Evolutionary conservation across 1,140 invertebrate genomes (phyloP).

Genomic region (Hyles euphorbiae): DNA sequence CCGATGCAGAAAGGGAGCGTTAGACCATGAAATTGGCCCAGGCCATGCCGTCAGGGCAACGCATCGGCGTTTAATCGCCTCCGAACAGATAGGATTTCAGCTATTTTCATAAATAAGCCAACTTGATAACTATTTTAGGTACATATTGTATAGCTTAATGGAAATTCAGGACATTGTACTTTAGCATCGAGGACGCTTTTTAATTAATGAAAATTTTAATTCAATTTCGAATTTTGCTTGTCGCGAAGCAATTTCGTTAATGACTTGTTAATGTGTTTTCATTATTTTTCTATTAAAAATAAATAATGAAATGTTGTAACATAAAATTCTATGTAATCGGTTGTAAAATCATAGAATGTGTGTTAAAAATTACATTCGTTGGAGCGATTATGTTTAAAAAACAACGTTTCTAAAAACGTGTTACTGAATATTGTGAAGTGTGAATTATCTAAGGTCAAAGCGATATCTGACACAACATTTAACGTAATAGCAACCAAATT

Average conservation of each 20-base stretch:
- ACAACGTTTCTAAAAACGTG: not conserved
- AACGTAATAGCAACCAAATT: constrained; percentile 39
- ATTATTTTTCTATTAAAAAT: no score
- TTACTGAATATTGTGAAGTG: not conserved
- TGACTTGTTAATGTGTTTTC: no score
- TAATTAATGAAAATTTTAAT: constrained; percentile 5
- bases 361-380: no score
- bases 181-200: not conserved
- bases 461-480: constrained; percentile 26
- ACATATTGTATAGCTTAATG: constrained; percentile 7
- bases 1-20: constrained; percentile 52
- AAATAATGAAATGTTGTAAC: no score
- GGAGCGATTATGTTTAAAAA: no score
- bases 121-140: constrained; percentile 16
- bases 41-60: constrained; percentile 43
- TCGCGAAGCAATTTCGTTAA: no score
- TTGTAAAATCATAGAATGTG: no score
- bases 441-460: constrained; percentile 17
- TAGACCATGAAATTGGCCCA: constrained; percentile 70
- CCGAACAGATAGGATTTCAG: constrained; percentile 44
- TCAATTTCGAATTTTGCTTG: not conserved
- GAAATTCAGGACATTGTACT: not conserved
- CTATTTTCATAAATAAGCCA: constrained; percentile 40
- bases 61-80: constrained; percentile 51
- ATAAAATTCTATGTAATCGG: no score